phyloP scores from a whole-genome alignment of 2,797 vertebrate genomes.

The Loriculus beryllinus region DNA sequence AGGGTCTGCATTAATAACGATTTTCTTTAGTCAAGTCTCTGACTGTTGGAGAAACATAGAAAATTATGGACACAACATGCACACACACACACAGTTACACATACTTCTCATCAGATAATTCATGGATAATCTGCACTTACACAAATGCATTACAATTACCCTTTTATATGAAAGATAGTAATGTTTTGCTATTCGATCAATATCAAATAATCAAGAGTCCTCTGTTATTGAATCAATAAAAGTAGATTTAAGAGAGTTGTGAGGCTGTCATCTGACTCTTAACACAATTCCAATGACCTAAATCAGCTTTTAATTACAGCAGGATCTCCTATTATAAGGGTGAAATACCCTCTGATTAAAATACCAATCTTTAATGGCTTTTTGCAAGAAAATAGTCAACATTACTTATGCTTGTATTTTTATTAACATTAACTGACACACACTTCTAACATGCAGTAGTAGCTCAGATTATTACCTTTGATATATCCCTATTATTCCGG shows the following conservation, averaged over 20 bases:
- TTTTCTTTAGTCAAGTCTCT: conserved; percentile 23
- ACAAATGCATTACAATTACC: conserved; percentile 13
- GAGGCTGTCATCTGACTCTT: conserved; percentile 50
- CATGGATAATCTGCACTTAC: conserved; percentile 31
- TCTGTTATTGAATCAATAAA: conserved; percentile 52
- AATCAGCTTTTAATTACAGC: conserved; percentile 63
- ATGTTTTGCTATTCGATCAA: conserved; percentile 33
- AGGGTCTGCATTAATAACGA: background rate
- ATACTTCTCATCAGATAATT: conserved; percentile 20
- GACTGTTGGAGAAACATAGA: background rate
- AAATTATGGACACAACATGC: background rate
- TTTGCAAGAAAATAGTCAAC: background rate
- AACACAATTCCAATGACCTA: conserved; percentile 61
- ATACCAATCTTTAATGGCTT: conserved; percentile 17
- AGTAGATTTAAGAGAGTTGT: conserved; percentile 53
- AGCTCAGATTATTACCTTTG: background rate
- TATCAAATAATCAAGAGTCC: conserved; percentile 37
- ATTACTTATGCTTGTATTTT: background rate
- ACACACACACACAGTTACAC: background rate
- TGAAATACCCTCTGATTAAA: conserved; percentile 59
- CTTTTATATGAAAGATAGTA: conserved; percentile 12
- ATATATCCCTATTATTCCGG: background rate
- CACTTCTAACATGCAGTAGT: background rate
- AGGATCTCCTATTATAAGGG: conserved; percentile 11
- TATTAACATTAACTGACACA: background rate